These are phyloP conservation scores for Cephus cinctus DNA, from an alignment of 1,140 invertebrate genomes.

Conservation along the genomic window DNA sequence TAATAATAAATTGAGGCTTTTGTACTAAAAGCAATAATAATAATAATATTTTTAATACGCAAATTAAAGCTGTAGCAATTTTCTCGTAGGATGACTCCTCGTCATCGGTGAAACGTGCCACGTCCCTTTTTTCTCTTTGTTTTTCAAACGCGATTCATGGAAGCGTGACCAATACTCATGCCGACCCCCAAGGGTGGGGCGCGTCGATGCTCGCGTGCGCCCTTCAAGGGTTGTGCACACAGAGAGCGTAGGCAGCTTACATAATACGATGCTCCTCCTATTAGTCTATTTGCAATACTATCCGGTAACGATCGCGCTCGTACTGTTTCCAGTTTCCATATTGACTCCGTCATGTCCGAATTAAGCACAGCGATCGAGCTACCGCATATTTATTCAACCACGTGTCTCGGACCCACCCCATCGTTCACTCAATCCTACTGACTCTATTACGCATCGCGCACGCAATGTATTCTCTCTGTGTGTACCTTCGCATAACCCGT, in stretches of 20 bases:
- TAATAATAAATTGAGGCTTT: too few relatives aligned
- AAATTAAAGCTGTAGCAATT: too few relatives aligned
- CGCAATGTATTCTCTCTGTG: constrained; percentile 7
- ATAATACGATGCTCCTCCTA: constrained; percentile 14
- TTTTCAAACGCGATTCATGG: too few relatives aligned
- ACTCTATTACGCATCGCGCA: constrained; percentile 4
- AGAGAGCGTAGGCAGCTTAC: constrained; percentile 1
- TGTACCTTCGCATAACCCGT: not conserved
- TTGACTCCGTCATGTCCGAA: constrained; percentile 33
- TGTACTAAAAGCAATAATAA: too few relatives aligned
- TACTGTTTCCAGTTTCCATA: constrained; percentile 30
- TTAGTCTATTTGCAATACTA: constrained; percentile 35
- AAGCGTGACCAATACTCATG: too few relatives aligned
- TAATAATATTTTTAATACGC: too few relatives aligned
- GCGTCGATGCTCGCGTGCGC: constrained; percentile 1
- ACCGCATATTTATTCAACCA: constrained; percentile 21
- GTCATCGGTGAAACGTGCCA: too few relatives aligned
- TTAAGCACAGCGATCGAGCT: not conserved
- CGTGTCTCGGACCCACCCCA: not conserved
- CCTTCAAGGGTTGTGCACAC: constrained; percentile 1
- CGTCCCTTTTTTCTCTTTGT: too few relatives aligned
- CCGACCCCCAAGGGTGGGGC: too few relatives aligned
- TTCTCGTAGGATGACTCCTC: too few relatives aligned
- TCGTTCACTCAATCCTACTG: too few relatives aligned
- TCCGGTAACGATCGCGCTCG: constrained; percentile 27